Evolutionary conservation across 2,113 vertebrate species (phyloP).

Genomic region (Rhadina sibilatrix): DNA sequence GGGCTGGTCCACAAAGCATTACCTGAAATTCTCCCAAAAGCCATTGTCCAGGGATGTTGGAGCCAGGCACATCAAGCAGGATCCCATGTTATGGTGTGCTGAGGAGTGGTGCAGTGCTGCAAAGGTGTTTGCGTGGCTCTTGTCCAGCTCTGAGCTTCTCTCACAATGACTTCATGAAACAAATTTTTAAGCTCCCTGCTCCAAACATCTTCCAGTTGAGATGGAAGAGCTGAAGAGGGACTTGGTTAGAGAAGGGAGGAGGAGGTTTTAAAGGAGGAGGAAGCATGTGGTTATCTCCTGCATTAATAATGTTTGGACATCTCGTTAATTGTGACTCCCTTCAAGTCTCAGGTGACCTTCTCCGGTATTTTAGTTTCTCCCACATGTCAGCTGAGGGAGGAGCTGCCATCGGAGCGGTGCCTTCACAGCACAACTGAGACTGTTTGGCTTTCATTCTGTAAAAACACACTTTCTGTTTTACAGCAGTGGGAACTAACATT

Average conservation of each 20-base stretch:
- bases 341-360: not conserved
- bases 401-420: not conserved
- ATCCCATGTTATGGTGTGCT: accelerated
- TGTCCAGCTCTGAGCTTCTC: not conserved
- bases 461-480: conserved; percentile 50
- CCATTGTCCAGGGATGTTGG: not conserved
- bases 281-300: not conserved
- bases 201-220: not conserved
- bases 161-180: not conserved
- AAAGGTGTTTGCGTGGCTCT: not conserved
- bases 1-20: not conserved
- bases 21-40: not conserved
- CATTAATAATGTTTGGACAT: not conserved
- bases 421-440: not conserved
- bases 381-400: not conserved
- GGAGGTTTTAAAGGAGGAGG: not conserved
- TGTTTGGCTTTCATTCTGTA: conserved; percentile 21
- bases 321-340: not conserved
- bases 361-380: not conserved
- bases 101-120: not conserved
- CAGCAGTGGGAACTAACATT: not conserved
- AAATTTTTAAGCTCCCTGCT: not conserved
- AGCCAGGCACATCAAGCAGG: not conserved
- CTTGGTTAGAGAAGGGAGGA: not conserved
- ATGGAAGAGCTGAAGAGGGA: not conserved